Conservation (phyloP, 2,888 invertebrate genomes). For the Atethmia centrago region DNA sequence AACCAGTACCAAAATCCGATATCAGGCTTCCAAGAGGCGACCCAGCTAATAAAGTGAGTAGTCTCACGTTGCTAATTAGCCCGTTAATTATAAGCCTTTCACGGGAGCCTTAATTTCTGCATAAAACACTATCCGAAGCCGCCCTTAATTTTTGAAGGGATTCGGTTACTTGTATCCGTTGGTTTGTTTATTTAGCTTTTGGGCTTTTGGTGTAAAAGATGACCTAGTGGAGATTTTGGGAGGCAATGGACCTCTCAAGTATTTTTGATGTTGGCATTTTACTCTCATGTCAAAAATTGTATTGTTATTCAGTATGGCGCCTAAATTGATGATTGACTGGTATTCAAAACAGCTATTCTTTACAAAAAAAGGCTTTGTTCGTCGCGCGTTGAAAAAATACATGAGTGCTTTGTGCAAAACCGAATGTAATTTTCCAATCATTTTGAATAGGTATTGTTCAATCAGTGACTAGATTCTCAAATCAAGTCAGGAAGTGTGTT, state of each 20-base stretch:
- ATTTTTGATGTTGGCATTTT: background rate
- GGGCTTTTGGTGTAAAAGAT: conserved; percentile 4
- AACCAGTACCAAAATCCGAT: conserved; percentile 89
- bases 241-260: too few relatives aligned
- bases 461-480: conserved; percentile 25
- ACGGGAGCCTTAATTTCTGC: conserved; percentile 88
- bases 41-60: conserved; percentile 86
- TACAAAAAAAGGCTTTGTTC: conserved; percentile 2
- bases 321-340: conserved; percentile 2
- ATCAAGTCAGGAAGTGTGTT: conserved; percentile 27
- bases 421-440: conserved; percentile 20
- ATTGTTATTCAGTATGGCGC: background rate
- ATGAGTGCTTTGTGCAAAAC: background rate
- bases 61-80: conserved; percentile 90
- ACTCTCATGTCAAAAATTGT: background rate
- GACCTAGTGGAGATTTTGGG: conserved; percentile 6
- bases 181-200: conserved; percentile 56
- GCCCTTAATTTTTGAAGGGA: conserved; percentile 84
- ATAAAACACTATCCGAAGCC: conserved; percentile 83
- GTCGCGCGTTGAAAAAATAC: conserved; percentile 1
- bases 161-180: conserved; percentile 80
- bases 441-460: conserved; percentile 31
- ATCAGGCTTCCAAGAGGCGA: conserved; percentile 84
- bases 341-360: conserved; percentile 13
- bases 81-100: conserved; percentile 89